These are phyloP conservation scores for Takifugu rubripes DNA, from an alignment of 2,797 vertebrate species.

Conservation along the genomic window DNA sequence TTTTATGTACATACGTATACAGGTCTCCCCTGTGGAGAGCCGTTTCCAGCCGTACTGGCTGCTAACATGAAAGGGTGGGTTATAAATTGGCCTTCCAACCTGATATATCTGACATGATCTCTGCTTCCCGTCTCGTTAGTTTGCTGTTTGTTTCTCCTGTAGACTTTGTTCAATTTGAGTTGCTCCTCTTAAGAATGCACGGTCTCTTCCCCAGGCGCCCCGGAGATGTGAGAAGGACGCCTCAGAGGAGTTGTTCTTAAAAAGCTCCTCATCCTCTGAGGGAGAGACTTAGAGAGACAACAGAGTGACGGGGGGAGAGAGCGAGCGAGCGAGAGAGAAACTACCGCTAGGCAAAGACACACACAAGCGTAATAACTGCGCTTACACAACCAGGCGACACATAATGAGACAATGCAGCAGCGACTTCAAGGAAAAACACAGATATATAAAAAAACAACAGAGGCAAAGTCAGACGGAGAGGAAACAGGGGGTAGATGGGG, in stretches of 20 bases:
- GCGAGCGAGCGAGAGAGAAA: slow-evolving; percentile 50
- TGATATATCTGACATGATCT: slow-evolving; percentile 73
- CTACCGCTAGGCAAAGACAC: slow-evolving; percentile 64
- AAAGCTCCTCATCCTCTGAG: slow-evolving; percentile 76
- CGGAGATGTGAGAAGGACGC: slow-evolving; percentile 76
- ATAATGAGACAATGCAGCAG: slow-evolving; percentile 79
- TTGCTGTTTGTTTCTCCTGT: slow-evolving; percentile 77
- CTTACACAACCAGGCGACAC: slow-evolving; percentile 76
- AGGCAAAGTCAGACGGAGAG: slow-evolving; percentile 51
- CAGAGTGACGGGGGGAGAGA: slow-evolving; percentile 12
- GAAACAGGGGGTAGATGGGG: slow-evolving; percentile 42
- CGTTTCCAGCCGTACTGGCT: too few species aligned
- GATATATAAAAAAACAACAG: slow-evolving; percentile 75
- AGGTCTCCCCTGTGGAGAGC: slow-evolving; percentile 8
- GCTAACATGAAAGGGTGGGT: slow-evolving; percentile 67
- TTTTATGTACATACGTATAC: slow-evolving; percentile 55
- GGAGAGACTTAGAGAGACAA: slow-evolving; percentile 58
- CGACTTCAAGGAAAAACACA: slow-evolving; percentile 73
- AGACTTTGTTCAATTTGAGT: slow-evolving; percentile 77
- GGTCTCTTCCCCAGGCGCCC: slow-evolving; percentile 77
- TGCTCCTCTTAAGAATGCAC: slow-evolving; percentile 76
- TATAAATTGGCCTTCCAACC: slow-evolving; percentile 78
- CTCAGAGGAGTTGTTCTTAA: slow-evolving; percentile 81
- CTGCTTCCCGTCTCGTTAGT: slow-evolving; percentile 73
- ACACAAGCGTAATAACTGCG: slow-evolving; percentile 75